These are phyloP conservation scores for Syndactyla subalaris DNA, from an alignment of 2,797 vertebrate species.

Conservation along the genomic window DNA sequence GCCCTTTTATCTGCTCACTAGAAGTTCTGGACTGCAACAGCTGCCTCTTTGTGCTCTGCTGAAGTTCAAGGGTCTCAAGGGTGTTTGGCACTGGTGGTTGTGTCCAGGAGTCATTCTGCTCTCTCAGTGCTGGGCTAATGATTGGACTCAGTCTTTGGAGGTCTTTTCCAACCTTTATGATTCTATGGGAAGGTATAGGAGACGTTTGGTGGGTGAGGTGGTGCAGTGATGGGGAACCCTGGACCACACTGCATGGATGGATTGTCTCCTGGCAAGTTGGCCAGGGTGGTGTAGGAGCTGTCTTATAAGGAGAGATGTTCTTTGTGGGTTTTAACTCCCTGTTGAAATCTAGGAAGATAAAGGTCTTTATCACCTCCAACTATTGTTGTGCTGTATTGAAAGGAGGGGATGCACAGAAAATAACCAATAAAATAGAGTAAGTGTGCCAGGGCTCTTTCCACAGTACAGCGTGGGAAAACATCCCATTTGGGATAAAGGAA, in stretches of 20 bases:
- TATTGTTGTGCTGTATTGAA: not conserved
- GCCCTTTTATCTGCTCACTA: not conserved
- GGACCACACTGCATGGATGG: accelerated
- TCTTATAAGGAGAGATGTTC: accelerated
- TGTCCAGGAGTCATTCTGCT: not conserved
- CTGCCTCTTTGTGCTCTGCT: not conserved
- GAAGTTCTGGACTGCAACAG: not conserved
- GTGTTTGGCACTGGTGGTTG: not conserved
- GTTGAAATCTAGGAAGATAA: not conserved
- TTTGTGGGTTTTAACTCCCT: not conserved
- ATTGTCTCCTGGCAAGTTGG: not conserved
- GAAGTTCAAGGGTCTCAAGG: not conserved
- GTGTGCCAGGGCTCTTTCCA: not conserved
- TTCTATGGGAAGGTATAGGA: not conserved
- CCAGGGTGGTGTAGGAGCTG: not conserved
- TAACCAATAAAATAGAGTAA: not conserved
- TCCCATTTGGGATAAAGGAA: not conserved
- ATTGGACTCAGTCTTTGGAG: not conserved
- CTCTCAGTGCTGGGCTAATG: not conserved
- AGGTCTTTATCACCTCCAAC: not conserved
- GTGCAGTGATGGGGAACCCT: not conserved
- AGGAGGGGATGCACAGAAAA: not conserved
- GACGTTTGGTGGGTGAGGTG: not conserved
- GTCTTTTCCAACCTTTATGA: not conserved
- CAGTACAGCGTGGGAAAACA: not conserved